phyloP scores from a whole-genome alignment of 2,888 invertebrate species.

The Pristionchus fissidentatus region DNA sequence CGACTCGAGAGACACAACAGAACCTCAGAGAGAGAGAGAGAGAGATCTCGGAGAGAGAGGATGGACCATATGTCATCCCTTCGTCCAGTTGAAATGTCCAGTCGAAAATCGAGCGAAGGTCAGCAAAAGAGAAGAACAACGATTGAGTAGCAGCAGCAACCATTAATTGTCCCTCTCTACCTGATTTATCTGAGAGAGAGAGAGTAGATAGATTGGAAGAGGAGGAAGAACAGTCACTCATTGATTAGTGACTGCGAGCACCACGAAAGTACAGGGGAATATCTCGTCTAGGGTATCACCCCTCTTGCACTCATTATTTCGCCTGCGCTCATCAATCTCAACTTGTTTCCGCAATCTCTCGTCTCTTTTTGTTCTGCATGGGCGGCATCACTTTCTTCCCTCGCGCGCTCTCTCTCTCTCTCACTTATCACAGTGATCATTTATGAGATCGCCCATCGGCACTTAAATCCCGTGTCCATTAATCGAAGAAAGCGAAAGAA shows the following conservation, averaged over 20 bases:
- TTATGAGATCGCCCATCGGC: neutral
- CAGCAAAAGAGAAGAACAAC: slow-evolving; percentile 25
- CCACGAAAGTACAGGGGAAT: slow-evolving; percentile 26
- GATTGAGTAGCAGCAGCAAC: neutral
- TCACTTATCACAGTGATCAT: slow-evolving; percentile 18
- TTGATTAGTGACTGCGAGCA: slow-evolving; percentile 32
- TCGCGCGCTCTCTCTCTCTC: slow-evolving; percentile 6
- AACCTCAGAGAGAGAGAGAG: no score
- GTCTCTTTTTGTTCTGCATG: slow-evolving; percentile 37
- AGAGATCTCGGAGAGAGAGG: no score
- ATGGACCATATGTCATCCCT: slow-evolving; percentile 28
- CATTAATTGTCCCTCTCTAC: slow-evolving; percentile 28
- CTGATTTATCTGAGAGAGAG: slow-evolving; percentile 30
- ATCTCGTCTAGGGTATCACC: slow-evolving; percentile 12
- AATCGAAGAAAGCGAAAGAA: neutral
- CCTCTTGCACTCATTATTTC: no score
- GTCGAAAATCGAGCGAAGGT: slow-evolving; percentile 33
- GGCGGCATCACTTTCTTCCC: no score
- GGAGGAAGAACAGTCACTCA: neutral
- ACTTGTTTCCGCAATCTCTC: no score
- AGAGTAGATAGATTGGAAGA: slow-evolving; percentile 29
- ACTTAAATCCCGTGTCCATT: slow-evolving; percentile 36
- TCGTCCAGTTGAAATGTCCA: neutral
- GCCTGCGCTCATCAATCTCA: no score
- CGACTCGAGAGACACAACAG: no score